phyloP scores from a whole-genome alignment of 1,140 invertebrate genomes.

The Bradynema listronoti region DNA sequence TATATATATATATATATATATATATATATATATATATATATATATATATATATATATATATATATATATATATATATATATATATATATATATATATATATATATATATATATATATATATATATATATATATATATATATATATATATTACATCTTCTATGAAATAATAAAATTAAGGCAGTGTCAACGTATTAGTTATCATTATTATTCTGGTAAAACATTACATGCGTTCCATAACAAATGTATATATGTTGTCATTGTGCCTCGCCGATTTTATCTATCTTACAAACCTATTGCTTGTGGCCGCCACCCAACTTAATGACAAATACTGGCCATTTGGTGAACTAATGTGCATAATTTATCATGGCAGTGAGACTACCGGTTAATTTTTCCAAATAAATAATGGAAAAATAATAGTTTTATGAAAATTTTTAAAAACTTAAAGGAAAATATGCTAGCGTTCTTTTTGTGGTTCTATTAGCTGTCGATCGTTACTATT shows the following conservation, averaged over 20 bases:
- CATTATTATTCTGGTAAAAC: constrained; percentile 45
- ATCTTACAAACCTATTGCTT: constrained; percentile 50
- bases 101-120: no score
- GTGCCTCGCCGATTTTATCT: constrained; percentile 56
- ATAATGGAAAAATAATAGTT: background rate
- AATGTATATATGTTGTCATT: constrained; percentile 55
- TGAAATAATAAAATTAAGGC: constrained; percentile 12
- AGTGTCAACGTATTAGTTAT: constrained; percentile 50
- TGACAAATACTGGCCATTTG: constrained; percentile 56
- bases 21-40: no score
- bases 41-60: no score
- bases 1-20: no score
- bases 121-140: background rate
- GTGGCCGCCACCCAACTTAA: constrained; percentile 57
- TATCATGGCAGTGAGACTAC: constrained; percentile 33
- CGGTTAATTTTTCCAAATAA: constrained; percentile 10
- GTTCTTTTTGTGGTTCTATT: constrained; percentile 58
- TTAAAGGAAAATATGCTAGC: constrained; percentile 52
- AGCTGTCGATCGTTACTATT: constrained; percentile 52
- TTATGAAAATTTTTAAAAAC: constrained; percentile 5
- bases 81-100: no score
- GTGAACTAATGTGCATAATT: constrained; percentile 49
- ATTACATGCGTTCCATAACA: constrained; percentile 57
- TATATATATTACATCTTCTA: background rate
- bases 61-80: no score